Evolutionary conservation across 2,113 vertebrate genomes (phyloP).

Genomic region (Rhynchopsitta pachyrhyncha): DNA sequence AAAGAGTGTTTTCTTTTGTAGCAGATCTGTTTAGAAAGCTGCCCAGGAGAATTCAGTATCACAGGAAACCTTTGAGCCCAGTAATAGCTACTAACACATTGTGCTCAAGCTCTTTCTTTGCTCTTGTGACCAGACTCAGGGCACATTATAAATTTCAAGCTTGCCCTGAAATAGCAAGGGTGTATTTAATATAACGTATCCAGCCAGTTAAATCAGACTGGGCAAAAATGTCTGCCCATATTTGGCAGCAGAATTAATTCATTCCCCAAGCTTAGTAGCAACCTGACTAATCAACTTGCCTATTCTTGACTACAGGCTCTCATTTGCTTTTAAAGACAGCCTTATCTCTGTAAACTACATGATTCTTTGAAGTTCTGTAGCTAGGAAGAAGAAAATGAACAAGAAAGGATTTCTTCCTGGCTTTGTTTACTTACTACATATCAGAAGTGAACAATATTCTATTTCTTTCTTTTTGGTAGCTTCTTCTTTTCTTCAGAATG

Average conservation of each 20-base stretch:
- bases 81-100: not conserved
- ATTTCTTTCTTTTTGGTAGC: not conserved
- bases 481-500: not conserved
- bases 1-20: not conserved
- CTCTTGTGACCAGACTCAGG: not conserved
- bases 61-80: not conserved
- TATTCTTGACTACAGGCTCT: not conserved
- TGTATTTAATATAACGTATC: not conserved
- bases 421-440: not conserved
- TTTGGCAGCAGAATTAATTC: slow-evolving; percentile 15
- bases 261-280: not conserved
- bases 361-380: not conserved
- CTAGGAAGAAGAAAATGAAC: not conserved
- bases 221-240: not conserved
- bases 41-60: not conserved
- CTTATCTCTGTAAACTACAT: not conserved
- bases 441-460: not conserved
- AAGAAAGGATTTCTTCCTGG: not conserved
- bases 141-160: not conserved
- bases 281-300: slow-evolving; percentile 18
- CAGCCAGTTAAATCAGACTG: not conserved
- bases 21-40: not conserved
- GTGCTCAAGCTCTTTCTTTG: not conserved
- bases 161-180: not conserved
- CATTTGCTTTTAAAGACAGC: slow-evolving; percentile 19